phyloP scores from a whole-genome alignment of 2,888 invertebrate genomes.

The Melikaiella ostensackeni region DNA sequence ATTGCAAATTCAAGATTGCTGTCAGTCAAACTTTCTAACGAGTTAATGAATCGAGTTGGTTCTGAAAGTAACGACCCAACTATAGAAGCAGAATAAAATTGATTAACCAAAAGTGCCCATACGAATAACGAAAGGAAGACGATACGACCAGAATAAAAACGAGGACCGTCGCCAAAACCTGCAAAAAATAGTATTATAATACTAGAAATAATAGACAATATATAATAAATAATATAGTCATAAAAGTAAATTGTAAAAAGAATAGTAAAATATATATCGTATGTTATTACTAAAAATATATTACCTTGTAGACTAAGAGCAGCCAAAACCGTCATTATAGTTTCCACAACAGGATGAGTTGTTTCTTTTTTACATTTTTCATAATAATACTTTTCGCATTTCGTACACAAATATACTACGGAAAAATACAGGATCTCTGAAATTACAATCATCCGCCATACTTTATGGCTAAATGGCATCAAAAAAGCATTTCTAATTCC shows the following conservation, averaged over 20 bases:
- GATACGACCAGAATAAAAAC: slow-evolving; percentile 76
- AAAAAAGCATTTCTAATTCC: slow-evolving; percentile 82
- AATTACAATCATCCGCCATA: slow-evolving; percentile 79
- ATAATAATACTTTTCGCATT: slow-evolving; percentile 56
- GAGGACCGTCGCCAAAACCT: slow-evolving; percentile 59
- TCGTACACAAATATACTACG: slow-evolving; percentile 45
- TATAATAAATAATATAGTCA: neutral
- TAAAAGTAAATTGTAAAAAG: too few species aligned
- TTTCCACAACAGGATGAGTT: slow-evolving; percentile 61
- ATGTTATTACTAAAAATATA: neutral
- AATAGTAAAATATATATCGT: neutral
- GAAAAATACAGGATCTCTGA: slow-evolving; percentile 58
- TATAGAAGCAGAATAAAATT: slow-evolving; percentile 74
- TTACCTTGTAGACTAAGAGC: slow-evolving; percentile 78
- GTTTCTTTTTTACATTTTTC: slow-evolving; percentile 47
- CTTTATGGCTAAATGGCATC: slow-evolving; percentile 80
- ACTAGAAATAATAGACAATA: neutral
- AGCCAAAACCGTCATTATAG: slow-evolving; percentile 75
- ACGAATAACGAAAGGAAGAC: slow-evolving; percentile 67
- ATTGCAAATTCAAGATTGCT: slow-evolving; percentile 69
- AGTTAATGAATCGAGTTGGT: slow-evolving; percentile 69
- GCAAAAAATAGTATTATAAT: neutral
- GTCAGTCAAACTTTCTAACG: slow-evolving; percentile 65
- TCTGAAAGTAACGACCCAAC: slow-evolving; percentile 71
- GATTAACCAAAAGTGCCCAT: slow-evolving; percentile 69